Base-by-base conservation (phyloP, 1,140 invertebrate species). In the Ceratoteleas bidentatus region DNA sequence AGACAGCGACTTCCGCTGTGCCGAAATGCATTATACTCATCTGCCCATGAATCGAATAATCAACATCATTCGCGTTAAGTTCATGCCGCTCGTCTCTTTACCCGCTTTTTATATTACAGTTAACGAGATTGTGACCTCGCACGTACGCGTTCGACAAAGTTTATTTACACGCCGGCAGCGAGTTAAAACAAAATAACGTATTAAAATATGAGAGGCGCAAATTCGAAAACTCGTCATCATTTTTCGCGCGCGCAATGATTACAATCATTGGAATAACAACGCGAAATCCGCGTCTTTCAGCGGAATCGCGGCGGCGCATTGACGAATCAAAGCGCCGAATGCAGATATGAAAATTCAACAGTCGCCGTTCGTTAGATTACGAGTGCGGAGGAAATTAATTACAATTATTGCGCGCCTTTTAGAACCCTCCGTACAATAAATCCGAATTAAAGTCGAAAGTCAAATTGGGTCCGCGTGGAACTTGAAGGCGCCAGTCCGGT, bases 21-120 rank as follows among this genome's bases (percentile, higher is more conserved):
- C 61, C 79, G 79, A 81, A 81, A 81, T 76, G 66, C 65, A 81
- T 81, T 81, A 81, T 76, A 76, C 72, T 81, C 79, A 72, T 76
- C 72, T 76, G 61, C 66, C 66, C 72, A 76, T 81, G 79, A 81
- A 81, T 81, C 79, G 72, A 81, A 81, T 81, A 81, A 81, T 81
- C 79, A 76, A 76, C 79, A 81, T 81, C 79, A 81, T 76, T 76
- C 66, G 66, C 54, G 79, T 62, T 81, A 81, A 81, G 66, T 81
- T 81, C 61, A 72, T 45, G 68, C 53, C 50, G 73, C 50, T 57
- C 66, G 10, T 73, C 61, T 73, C 73, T 66, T 81, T 76, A 65
- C 47, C 38, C 52, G 43, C 54, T 81, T 81, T 81, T 81, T 70
- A 80, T 69, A 69, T 74, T 80, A 74, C 62, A 14, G 77, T 74